Evolutionary conservation across 2,888 invertebrate genomes (phyloP), one percentile per base, ranked within the genome.

Genomic region (Stenodema calcarata): DNA sequence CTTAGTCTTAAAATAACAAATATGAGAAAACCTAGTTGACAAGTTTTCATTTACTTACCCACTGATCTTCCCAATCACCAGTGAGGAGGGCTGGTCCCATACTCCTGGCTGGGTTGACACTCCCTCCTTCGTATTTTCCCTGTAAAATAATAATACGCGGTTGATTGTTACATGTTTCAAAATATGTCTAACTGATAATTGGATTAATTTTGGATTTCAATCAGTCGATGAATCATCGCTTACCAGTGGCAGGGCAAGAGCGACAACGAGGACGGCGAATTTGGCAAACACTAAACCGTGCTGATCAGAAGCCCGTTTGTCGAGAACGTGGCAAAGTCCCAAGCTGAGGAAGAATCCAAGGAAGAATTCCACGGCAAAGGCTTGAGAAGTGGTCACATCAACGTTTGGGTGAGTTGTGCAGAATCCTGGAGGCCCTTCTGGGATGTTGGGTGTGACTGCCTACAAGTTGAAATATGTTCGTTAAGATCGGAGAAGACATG

Each of bases 41-140:
- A n/a, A n/a, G n/a, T n/a, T n/a, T n/a, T n/a, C 16, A n/a, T 35
- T 2, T 35, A 89, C 92, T 91, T 90, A 94, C 91, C 95, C 95
- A 96, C 87, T 96, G 95, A 41, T 92, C 89, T 0, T 90, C 88
- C 94, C 95, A 96, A 76, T 92, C 91, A 1, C 93, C 93, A 41
- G 94, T 94, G 92, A 95, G 93, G 0, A 96, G 89, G 0, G 95
- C 95, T 0, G 96, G 96, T 0, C 93, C 96, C 30, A 96, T 92
- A 11, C 93, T 93, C 89, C 95, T 92, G 0, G 93, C 95, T 0
- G 95, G 94, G 90, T 95, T 95, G 94, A 95, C 94, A 87, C 94
- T 94, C 81, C 94, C 93, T 0, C 94, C 94, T 11, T 94, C 94
- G 90, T 93, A 94, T 1, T 92, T 92, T 0, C 92, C 91, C 92